Conservation (phyloP, 2,113 vertebrate species). For the Alligator sinensis region DNA sequence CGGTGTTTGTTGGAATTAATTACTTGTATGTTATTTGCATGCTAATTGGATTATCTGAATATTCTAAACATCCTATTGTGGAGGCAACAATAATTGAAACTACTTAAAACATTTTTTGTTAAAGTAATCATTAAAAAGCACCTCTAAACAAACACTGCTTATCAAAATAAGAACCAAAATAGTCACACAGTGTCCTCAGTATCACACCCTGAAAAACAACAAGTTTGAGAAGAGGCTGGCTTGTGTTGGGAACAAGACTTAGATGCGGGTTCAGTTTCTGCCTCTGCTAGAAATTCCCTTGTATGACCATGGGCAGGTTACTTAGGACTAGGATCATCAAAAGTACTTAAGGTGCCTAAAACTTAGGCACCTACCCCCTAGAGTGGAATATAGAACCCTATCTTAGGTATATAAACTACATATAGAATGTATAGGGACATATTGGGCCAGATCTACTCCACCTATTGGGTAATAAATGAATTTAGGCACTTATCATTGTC, state of each 20-base stretch:
- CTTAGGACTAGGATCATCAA: not conserved
- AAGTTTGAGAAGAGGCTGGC: not conserved
- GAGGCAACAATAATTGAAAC: constrained; percentile 8
- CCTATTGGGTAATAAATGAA: too few relatives aligned
- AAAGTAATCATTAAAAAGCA: not conserved
- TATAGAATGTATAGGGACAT: too few relatives aligned
- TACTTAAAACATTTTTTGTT: not conserved
- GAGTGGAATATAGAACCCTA: too few relatives aligned
- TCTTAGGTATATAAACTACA: too few relatives aligned
- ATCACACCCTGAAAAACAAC: not conserved
- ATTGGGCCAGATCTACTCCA: too few relatives aligned
- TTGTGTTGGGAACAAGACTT: not conserved
- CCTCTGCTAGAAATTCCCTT: not conserved
- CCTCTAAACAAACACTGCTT: not conserved
- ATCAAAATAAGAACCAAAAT: not conserved
- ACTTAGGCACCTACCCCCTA: not conserved
- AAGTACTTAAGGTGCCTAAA: not conserved
- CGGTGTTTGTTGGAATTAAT: constrained; percentile 29
- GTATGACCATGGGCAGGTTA: not conserved
- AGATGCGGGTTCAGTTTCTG: not conserved
- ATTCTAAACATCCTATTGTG: not conserved
- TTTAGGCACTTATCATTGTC: too few relatives aligned
- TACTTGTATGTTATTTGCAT: not conserved
- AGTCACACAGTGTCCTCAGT: rapidly evolving
- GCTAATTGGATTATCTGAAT: not conserved